A percentile compares a stretch with the other conserved stretches of the same genome.
Evolutionary conservation across 2,888 invertebrate species (phyloP).

Genomic region (Agrilus mali): DNA sequence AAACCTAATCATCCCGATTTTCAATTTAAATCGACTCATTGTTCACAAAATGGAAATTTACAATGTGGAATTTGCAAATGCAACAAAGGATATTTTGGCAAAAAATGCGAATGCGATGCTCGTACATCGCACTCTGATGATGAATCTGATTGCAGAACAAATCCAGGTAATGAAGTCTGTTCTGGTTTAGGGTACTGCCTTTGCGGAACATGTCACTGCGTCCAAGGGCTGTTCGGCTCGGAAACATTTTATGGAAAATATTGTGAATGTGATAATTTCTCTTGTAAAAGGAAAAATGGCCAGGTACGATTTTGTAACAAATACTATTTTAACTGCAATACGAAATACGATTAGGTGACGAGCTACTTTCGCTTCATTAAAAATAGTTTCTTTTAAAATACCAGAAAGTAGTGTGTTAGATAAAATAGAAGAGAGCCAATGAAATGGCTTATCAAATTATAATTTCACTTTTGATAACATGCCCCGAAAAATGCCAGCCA

Average conservation of each 20-base stretch:
- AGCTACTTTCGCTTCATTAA: too few species aligned
- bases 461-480: too few species aligned
- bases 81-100: slow-evolving; percentile 36
- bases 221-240: slow-evolving; percentile 28
- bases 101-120: slow-evolving; percentile 49
- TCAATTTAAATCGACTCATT: slow-evolving; percentile 31
- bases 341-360: too few species aligned
- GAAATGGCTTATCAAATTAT: too few species aligned
- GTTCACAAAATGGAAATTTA: slow-evolving; percentile 19
- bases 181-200: slow-evolving; percentile 54
- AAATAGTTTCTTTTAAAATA: too few species aligned
- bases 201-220: slow-evolving; percentile 45
- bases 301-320: slow-evolving; percentile 8
- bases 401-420: too few species aligned
- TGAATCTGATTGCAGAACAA: slow-evolving; percentile 21
- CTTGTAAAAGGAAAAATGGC: slow-evolving; percentile 44
- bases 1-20: slow-evolving; percentile 28
- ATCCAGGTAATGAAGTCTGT: slow-evolving; percentile 31
- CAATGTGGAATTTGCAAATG: slow-evolving; percentile 47
- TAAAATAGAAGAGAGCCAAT: too few species aligned
- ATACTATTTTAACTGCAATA: too few species aligned
- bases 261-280: slow-evolving; percentile 69
- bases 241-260: slow-evolving; percentile 45
- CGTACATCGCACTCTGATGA: slow-evolving; percentile 19
- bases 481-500: too few species aligned